These are phyloP conservation scores for Actinemys pallida DNA, from an alignment of 2,113 vertebrate genomes.

Conservation along the genomic window DNA sequence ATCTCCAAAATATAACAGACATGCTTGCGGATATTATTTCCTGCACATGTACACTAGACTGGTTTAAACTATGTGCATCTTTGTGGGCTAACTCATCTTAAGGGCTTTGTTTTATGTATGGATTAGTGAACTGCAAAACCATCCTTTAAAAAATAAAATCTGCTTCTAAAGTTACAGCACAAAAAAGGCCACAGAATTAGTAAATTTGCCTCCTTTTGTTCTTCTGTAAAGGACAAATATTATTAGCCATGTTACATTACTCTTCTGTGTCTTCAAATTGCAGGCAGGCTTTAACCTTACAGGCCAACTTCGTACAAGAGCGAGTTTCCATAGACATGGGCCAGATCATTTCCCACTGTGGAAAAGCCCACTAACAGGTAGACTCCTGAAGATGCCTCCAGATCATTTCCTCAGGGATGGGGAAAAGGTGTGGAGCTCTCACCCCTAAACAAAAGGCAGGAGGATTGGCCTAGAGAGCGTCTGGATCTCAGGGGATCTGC, in stretches of 20 bases:
- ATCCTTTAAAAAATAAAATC: neutral
- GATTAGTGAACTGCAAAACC: neutral
- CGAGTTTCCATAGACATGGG: neutral
- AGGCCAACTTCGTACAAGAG: neutral
- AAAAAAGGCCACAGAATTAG: neutral
- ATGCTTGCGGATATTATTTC: neutral
- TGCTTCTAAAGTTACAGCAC: neutral
- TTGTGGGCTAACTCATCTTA: neutral
- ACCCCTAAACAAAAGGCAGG: neutral
- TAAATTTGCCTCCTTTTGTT: neutral
- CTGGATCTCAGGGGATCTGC: neutral
- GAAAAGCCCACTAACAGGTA: neutral
- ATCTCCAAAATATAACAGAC: neutral
- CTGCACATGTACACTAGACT: neutral
- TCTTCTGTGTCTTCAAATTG: neutral
- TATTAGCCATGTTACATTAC: neutral
- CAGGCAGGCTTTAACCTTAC: neutral
- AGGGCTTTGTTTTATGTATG: neutral
- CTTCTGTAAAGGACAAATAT: neutral
- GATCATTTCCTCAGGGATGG: neutral
- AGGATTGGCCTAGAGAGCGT: neutral
- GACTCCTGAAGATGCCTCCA: neutral
- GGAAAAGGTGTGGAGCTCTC: neutral
- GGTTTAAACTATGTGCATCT: neutral
- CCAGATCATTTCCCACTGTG: neutral